phyloP scores from a whole-genome alignment of 2,113 vertebrate species.

The Noturus placidus region DNA sequence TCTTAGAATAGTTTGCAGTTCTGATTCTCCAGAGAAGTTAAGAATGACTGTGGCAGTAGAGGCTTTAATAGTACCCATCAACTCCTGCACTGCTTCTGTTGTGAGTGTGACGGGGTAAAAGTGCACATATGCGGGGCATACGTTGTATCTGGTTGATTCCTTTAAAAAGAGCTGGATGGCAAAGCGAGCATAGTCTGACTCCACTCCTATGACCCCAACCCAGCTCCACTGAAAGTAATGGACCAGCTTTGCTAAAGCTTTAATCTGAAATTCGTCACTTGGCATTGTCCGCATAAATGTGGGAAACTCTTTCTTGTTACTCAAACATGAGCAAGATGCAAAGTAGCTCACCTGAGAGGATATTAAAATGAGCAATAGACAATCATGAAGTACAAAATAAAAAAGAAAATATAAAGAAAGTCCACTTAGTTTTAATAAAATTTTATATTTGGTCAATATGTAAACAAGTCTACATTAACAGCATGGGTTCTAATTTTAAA shows the following conservation, averaged over 20 bases:
- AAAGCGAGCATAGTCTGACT: constrained; percentile 71
- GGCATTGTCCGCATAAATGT: constrained; percentile 76
- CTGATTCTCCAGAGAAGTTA: constrained; percentile 66
- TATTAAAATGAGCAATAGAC: constrained; percentile 24
- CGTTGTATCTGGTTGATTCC: constrained; percentile 61
- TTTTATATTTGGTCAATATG: background rate
- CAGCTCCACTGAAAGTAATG: constrained; percentile 72
- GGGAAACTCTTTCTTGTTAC: constrained; percentile 68
- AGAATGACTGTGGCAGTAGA: constrained; percentile 67
- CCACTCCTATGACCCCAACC: constrained; percentile 70
- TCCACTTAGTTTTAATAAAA: background rate
- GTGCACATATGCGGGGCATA: constrained; percentile 69
- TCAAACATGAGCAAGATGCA: constrained; percentile 72
- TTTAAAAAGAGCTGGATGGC: constrained; percentile 71
- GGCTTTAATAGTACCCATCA: constrained; percentile 58
- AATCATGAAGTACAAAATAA: background rate
- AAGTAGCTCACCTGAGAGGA: constrained; percentile 72
- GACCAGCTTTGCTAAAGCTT: constrained; percentile 65
- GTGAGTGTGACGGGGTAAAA: constrained; percentile 61
- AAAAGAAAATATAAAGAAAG: background rate
- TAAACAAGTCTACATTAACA: background rate
- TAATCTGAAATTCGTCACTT: constrained; percentile 71
- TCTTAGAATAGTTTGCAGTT: constrained; percentile 64
- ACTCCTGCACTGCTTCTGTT: constrained; percentile 53
- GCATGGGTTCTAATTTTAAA: background rate